phyloP scores from a whole-genome alignment of 2,113 vertebrate species.

The Tragelaphus strepsiceros region DNA sequence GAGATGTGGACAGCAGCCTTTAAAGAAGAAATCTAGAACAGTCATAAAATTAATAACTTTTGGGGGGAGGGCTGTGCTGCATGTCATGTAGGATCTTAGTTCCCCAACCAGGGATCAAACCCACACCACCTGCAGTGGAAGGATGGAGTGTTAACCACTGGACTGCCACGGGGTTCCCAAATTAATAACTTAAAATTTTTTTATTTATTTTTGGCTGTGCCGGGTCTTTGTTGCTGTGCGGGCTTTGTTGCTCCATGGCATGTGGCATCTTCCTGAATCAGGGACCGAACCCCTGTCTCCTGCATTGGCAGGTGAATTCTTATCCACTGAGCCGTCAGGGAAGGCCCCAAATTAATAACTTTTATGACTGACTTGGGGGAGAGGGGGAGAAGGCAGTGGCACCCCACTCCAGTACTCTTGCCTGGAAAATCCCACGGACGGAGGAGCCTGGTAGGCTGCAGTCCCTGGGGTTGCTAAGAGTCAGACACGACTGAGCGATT shows the following conservation, averaged over 20 bases:
- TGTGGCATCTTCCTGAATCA: background rate
- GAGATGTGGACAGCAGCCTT: background rate
- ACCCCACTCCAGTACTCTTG: too few relatives aligned
- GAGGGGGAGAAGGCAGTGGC: too few relatives aligned
- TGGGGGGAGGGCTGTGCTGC: rapidly evolving
- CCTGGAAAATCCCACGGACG: too few relatives aligned
- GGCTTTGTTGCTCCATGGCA: background rate
- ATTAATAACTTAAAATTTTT: background rate
- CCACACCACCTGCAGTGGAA: background rate
- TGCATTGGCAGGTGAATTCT: background rate
- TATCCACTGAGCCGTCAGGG: background rate
- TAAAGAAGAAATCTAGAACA: background rate
- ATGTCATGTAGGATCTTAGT: background rate
- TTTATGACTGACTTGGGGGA: background rate
- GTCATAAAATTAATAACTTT: background rate
- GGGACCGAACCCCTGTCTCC: background rate
- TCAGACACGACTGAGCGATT: too few relatives aligned
- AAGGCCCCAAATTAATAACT: background rate
- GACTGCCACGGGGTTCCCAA: background rate
- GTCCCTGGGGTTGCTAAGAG: too few relatives aligned
- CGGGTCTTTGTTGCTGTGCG: background rate
- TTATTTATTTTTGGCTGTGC: background rate
- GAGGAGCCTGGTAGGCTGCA: too few relatives aligned
- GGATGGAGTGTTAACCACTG: background rate
- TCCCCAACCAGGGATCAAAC: background rate